Base-by-base conservation (phyloP, 1,140 invertebrate species). In the Tetramorium simillimum region DNA sequence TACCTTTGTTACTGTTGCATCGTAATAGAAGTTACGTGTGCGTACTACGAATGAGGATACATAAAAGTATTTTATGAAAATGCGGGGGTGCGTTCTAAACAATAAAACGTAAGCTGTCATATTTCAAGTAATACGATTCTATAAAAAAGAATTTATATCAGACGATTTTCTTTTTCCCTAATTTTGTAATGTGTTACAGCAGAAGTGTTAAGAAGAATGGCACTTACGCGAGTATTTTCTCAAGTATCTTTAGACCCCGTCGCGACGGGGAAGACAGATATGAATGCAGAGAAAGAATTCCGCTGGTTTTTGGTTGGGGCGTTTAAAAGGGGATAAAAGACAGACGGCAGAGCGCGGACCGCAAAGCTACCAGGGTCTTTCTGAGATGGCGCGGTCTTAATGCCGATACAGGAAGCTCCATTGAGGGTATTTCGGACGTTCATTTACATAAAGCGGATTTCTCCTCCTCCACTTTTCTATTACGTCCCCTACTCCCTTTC, bases 381-480 rank as follows among this genome's bases (percentile, higher is more conserved):
- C 43, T 18, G 40, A 21, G 58, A 53, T 18, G 46, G 77, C 43
- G 14, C 46, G 80, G 60, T 28, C 49, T 86, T 86, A 85, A 85
- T 85, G 46, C 43, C 62, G 81, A 76, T 85, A 87, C 80, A 76
- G 60, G 65, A 85, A 87, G 80, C 46, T 60, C n/a, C 78, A 40
- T 53, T 63, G 78, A 72, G 46, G 24, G 18, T 72, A 56, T 53
- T 73, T 85, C 70, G 86, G 70, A 87, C 70, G 43, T 85, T 69
- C 72, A 75, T 85, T 85, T 85, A 53, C 86, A 77, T 85, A 87
- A 87, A 70, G 53, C 69, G 70, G 51, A 85, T 87, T 85, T 18
- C 40, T 16, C 14, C 21, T 46, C 12, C 60, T 16, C 46, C 28
- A 40, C 37, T 76, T 76, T 76, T 76, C 70, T 49, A 33, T 76